These are phyloP conservation scores for Sylvilagus floridanus DNA, from an alignment of 2,797 vertebrate species.

Conservation along the genomic window DNA sequence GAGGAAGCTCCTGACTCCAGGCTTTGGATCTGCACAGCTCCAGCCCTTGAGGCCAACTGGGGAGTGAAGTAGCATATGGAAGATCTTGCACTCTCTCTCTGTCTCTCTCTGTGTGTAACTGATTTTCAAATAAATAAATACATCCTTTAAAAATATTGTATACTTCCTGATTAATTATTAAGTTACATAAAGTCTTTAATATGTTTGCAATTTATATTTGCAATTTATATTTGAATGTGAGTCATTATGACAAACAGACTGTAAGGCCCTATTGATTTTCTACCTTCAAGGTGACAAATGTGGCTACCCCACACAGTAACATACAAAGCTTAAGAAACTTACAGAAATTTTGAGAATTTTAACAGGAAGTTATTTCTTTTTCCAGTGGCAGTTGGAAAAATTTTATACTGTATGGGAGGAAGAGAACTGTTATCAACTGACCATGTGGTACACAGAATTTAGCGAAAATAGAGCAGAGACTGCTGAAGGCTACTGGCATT, in stretches of 20 bases:
- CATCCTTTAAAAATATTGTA: neutral
- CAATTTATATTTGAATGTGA: neutral
- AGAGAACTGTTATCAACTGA: neutral
- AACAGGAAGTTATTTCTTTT: neutral
- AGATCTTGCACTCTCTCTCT: too few relatives aligned
- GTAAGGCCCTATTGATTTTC: neutral
- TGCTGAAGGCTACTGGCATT: neutral
- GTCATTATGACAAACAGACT: neutral
- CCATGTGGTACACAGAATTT: neutral
- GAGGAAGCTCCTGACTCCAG: too few relatives aligned
- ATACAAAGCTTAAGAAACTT: neutral
- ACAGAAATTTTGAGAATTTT: neutral
- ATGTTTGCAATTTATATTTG: neutral
- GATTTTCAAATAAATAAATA: too few relatives aligned
- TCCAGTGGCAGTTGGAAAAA: neutral
- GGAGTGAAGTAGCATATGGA: too few relatives aligned
- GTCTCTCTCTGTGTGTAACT: too few relatives aligned
- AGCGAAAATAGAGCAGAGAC: neutral
- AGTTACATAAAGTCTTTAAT: neutral
- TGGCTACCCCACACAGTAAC: neutral
- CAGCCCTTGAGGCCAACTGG: too few relatives aligned
- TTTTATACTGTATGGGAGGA: neutral
- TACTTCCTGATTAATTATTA: neutral
- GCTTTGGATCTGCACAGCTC: too few relatives aligned
- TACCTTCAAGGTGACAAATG: accelerated